Base-by-base conservation (phyloP, 2,113 vertebrate species). In the Eretmochelys imbricata region DNA sequence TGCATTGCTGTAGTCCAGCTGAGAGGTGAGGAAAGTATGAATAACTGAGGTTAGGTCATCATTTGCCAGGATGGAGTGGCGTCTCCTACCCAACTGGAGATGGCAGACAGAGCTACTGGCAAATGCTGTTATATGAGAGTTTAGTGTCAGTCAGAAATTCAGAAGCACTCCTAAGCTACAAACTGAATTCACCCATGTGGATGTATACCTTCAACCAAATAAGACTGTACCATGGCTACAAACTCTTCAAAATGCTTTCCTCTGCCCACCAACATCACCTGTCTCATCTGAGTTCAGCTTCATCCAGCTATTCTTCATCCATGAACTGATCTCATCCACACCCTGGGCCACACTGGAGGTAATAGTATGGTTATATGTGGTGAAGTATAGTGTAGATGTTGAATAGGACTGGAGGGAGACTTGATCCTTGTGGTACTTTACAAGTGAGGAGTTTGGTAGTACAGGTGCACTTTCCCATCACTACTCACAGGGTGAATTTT, bases 361-460 rank as follows among this genome's bases (percentile, higher is more conserved):
- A 49, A 31, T 5, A 6, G 46, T 42, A 31, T 65, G 69, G 25
- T n/a, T 0, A 0, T 20, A 87, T 5, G 49, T 7, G n/a, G 3
- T 50, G 54, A 46, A 4, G 25, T 51, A 48, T 42, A 50, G 6
- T 5, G 83, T 87, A 12, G 53, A 19, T 59, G 72, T 38, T 78
- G 75, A 48, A 10, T 35, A 24, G 0, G 49, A 89, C 3, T 54
- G 88, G 50, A 48, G 0, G 54, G 49, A 54, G 51, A 54, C 38
- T 0, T 0, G 29, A 69, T 80, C 12, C 49, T 62, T 80, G 48
- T 69, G 13, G 13, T 13, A 16, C 14, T n/a, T 27, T 29, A n/a
- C 14, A 69, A 69, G 35, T 69, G 65, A n/a, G 35, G 35, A 17
- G 65, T 35, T 19, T 8, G n/a, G 3, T 69, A 69, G 31, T 3